phyloP scores from a whole-genome alignment of 2,888 invertebrate genomes.

The Zhuqinia jingwanae region DNA sequence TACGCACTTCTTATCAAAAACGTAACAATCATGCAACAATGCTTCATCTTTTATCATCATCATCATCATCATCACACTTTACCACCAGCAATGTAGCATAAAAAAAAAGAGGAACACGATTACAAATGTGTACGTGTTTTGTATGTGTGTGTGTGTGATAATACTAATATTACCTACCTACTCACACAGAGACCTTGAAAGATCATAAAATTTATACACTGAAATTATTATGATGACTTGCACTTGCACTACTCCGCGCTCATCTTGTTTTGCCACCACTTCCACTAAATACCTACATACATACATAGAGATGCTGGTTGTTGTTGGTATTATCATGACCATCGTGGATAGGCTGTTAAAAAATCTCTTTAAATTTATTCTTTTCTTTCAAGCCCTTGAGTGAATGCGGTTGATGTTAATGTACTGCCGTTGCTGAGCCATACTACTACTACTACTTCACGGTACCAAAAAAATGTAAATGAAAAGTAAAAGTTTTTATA shows the following conservation, averaged over 20 bases:
- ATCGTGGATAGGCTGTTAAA: conserved; percentile 19
- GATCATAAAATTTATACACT: conserved; percentile 67
- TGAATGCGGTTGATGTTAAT: background rate
- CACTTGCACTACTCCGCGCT: conserved; percentile 56
- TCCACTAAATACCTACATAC: too few relatives aligned
- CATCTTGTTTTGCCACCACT: conserved; percentile 53
- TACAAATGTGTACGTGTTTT: conserved; percentile 19
- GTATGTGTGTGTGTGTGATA: conserved; percentile 37
- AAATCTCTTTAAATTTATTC: conserved; percentile 56
- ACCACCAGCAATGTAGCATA: conserved; percentile 25
- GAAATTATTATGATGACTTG: too few relatives aligned
- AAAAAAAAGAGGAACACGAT: conserved; percentile 44
- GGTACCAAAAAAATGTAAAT: conserved; percentile 61
- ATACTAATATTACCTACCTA: conserved; percentile 42
- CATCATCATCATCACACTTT: background rate
- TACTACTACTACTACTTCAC: too few relatives aligned
- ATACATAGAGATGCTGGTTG: too few relatives aligned
- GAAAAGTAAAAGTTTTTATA: conserved; percentile 71
- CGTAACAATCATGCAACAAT: conserved; percentile 54
- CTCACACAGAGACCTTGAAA: conserved; percentile 70
- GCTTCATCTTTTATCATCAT: conserved; percentile 20
- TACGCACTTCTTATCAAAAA: conserved; percentile 59
- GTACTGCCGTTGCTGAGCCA: too few relatives aligned
- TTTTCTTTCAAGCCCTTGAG: conserved; percentile 46
- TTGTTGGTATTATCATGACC: background rate